Percentiles rank a stretch among this genome's conserved stretches.
Conservation (phyloP, 2,797 vertebrate genomes). For the Pipistrellus pipistrellus region DNA sequence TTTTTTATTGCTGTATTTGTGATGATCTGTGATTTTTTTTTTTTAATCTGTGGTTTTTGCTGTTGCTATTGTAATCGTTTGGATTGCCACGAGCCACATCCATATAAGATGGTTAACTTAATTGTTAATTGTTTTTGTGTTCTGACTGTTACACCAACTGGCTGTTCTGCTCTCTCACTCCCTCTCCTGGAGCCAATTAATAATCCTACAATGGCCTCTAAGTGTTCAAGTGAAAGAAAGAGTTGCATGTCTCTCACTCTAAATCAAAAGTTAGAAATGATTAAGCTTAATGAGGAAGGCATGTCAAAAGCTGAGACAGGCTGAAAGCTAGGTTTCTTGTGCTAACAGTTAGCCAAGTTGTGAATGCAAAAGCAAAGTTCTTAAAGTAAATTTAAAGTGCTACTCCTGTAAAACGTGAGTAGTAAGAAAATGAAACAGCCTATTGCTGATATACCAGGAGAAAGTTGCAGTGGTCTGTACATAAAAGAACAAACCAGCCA, state of each 20-base stretch:
- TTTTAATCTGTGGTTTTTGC: background rate
- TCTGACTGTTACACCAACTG: background rate
- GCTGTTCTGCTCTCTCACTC: background rate
- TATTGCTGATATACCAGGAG: background rate
- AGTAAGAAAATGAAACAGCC: background rate
- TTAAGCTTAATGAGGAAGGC: background rate
- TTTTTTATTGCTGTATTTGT: background rate
- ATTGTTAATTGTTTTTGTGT: background rate
- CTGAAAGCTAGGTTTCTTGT: background rate
- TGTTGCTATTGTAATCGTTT: background rate
- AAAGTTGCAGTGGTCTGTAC: background rate
- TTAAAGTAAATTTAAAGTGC: background rate
- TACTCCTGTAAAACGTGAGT: background rate
- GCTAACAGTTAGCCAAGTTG: background rate
- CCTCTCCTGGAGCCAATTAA: background rate
- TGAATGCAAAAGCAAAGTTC: background rate
- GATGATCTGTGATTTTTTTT: background rate
- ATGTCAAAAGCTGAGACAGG: background rate
- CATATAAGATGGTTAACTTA: background rate
- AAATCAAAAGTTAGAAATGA: background rate
- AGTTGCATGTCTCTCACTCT: background rate
- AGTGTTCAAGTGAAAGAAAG: background rate
- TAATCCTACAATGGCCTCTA: background rate
- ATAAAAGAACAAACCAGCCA: background rate
- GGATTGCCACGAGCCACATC: background rate